phyloP scores from a whole-genome alignment of 1,140 invertebrate genomes.

The Lanistes nyassanus region DNA sequence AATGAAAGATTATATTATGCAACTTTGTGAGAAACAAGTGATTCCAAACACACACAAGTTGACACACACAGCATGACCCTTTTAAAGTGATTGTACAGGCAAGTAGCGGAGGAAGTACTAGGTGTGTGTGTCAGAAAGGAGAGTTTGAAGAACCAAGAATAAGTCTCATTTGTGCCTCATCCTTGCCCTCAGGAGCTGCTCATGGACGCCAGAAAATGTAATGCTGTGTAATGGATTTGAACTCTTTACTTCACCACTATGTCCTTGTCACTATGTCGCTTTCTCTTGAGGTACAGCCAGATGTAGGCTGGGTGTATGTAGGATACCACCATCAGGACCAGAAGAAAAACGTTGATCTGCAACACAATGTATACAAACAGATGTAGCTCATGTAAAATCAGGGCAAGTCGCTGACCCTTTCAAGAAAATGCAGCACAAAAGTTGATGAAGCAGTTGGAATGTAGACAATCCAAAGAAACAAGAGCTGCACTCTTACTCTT shows the following conservation, averaged over 20 bases:
- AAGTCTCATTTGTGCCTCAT: neutral
- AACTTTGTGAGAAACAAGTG: too few relatives aligned
- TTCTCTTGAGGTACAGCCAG: conserved; percentile 28
- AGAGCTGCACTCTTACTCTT: neutral
- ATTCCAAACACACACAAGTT: too few relatives aligned
- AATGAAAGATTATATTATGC: too few relatives aligned
- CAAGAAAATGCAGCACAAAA: neutral
- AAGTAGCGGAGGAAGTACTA: neutral
- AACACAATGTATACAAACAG: neutral
- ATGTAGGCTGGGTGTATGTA: conserved; percentile 35
- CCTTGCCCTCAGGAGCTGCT: neutral
- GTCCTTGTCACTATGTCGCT: neutral
- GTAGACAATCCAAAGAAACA: neutral
- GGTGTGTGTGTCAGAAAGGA: neutral
- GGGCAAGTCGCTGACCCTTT: neutral
- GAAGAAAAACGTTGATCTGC: conserved; percentile 34
- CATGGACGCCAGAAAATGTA: neutral
- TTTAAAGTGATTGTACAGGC: neutral
- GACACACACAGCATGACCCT: too few relatives aligned
- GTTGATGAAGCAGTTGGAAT: neutral
- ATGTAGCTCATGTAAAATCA: neutral
- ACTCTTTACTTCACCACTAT: neutral
- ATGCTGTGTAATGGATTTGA: neutral
- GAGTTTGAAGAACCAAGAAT: neutral
- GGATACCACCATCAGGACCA: conserved; percentile 33